A percentile compares a stretch with the other conserved stretches of the same genome.
Evolutionary conservation across 2,797 vertebrate species (phyloP).

Genomic region (Argya squamiceps): DNA sequence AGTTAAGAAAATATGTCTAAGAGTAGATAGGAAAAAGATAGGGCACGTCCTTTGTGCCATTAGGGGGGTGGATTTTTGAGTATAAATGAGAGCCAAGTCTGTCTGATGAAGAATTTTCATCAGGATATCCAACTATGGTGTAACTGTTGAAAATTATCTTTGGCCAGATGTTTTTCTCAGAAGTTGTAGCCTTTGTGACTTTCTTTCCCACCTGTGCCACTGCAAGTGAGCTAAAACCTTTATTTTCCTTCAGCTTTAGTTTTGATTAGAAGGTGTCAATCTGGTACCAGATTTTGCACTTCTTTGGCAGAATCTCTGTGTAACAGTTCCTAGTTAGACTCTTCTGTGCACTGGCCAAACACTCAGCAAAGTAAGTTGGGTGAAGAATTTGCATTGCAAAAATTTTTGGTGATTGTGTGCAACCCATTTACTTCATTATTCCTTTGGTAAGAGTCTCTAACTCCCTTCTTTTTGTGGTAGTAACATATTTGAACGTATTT

Average conservation of each 20-base stretch:
- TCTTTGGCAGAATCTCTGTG: not conserved
- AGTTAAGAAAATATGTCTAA: conserved; percentile 10
- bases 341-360: accelerated
- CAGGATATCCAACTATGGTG: not conserved
- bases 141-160: not conserved
- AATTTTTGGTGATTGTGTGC: not conserved
- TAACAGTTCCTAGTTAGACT: not conserved
- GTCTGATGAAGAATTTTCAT: not conserved
- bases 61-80: not conserved
- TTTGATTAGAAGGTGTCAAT: not conserved
- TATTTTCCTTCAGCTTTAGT: not conserved
- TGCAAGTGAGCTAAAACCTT: not conserved
- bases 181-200: not conserved
- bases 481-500: not conserved
- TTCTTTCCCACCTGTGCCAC: not conserved
- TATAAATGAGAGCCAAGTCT: not conserved
- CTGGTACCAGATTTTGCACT: not conserved
- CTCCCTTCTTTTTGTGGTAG: not conserved
- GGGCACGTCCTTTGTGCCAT: not conserved
- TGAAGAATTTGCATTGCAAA: not conserved
- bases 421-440: not conserved
- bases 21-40: conserved; percentile 28
- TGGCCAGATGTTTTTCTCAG: not conserved
- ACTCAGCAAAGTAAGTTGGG: not conserved
- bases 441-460: not conserved